phyloP scores from a whole-genome alignment of 2,113 vertebrate species.

The Myrmecophaga tridactyla region DNA sequence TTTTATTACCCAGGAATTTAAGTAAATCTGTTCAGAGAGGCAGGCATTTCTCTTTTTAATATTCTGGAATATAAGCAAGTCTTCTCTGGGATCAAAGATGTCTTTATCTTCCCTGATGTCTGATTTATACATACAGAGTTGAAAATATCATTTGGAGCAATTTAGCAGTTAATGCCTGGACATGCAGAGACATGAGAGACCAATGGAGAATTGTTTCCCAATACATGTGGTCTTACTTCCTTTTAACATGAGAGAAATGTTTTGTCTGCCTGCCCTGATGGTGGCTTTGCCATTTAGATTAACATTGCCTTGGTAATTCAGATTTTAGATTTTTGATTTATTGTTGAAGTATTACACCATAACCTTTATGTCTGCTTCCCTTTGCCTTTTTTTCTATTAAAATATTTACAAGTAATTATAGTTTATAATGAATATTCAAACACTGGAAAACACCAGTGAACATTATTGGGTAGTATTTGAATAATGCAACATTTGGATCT shows the following conservation, averaged over 20 bases:
- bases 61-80: neutral
- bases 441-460: neutral
- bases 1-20: neutral
- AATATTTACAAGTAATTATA: neutral
- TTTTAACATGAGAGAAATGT: neutral
- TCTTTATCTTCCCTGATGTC: neutral
- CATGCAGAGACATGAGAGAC: neutral
- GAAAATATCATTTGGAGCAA: neutral
- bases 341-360: neutral
- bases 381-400: neutral
- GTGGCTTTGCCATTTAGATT: neutral
- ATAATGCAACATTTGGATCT: neutral
- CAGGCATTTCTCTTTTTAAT: neutral
- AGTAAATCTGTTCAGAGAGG: neutral
- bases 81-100: neutral
- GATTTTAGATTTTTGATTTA: neutral
- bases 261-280: neutral
- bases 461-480: neutral
- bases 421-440: neutral
- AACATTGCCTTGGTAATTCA: neutral
- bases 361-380: neutral
- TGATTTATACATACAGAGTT: neutral
- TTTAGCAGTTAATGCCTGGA: neutral
- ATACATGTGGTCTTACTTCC: neutral
- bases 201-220: neutral